Evolutionary conservation across 2,797 vertebrate species (phyloP), one percentile per base, ranked within the genome.

Genomic region (Urophycis tenuis): DNA sequence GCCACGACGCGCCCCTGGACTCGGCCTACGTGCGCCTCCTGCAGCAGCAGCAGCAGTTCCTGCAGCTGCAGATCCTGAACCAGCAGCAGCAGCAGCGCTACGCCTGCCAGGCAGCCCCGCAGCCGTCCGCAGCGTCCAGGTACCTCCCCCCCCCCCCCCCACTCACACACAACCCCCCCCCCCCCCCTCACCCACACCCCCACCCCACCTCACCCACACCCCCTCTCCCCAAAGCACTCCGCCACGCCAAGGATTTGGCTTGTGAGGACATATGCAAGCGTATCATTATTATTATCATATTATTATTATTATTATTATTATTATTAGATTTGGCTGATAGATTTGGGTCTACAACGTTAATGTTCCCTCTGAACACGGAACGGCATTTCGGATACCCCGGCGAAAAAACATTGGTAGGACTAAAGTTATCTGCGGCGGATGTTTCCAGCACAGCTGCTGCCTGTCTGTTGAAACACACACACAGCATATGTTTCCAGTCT

Each of bases 61-160:
- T 99, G 81, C 97, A 99, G 90, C 94, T 99, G 70, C 97, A 99
- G 93, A 99, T 99, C 89, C 91, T 99, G 77, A 97, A 92, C 91
- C 96, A 98, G 86, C 97, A 98, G 80, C 97, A 97, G 84, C 95
- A 97, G 80, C 97, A 97, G 84, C 95, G 95, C 91, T 97, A 94
- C 93, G 96, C 88, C 92, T 97, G 95, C 91, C 96, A 95, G 89
- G 84, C 94, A n/a, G 93, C 94, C 84, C 91, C 94, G 11, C 94
- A 94, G 11, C 94, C 96, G 11, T 94, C 96, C 4, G 92, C 94
- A 88, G 35, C 80, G 7, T 77, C 82, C 39, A 89, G 87, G 90
- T 90, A 89, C 19, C 85, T 1, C 35, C 78, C 25, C 34, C 53
- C 69, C 76, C 25, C 41, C 36, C 49, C 31, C 22, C n/a, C n/a